Evolutionary conservation across 2,113 vertebrate species (phyloP), one percentile per base, ranked within the genome.

Genomic region (Calcarius ornatus): DNA sequence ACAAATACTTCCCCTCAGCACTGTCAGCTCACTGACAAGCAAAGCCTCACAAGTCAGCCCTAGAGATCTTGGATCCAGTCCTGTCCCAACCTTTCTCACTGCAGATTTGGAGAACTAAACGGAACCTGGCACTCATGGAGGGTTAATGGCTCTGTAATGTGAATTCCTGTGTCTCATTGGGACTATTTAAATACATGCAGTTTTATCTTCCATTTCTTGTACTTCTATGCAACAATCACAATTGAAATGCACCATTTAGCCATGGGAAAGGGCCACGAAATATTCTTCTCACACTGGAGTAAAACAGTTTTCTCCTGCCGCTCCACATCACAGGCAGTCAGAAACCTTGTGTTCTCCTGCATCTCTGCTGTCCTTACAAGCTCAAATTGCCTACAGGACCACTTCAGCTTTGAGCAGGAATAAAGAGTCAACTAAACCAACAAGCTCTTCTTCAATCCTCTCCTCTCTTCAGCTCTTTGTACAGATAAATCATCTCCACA

Each of bases 151-250:
- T 88, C 54, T 53, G 63, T 37, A 69, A 5, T 0, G 12, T 53
- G 22, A 60, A 51, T 38, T 33, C 50, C 30, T 24, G 9, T 23
- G n/a, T 40, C 66, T 80, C 43, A 2, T 0, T n/a, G 35, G 23
- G 21, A 25, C 11, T 31, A 0, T n/a, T 20, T 35, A 56, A 48
- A 31, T 37, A n/a, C 0, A 8, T 0, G 2, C 7, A 21, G 8
- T 22, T 35, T 60, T 53, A 25, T 47, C 7, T 28, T 48, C 31
- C 56, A 13, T 45, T 89, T 88, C 76, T 65, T 69, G 30, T 43
- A 17, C 66, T 35, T 89, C 30, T 60, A 1, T 47, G n/a, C 35
- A 85, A 20, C 24, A 51, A n/a, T 50, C 21, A 27, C 37, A 45
- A 45, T 37, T 45, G 28, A 77, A 94, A 80, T 35, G 11, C 7